Percentiles rank a stretch among this genome's conserved stretches.
These are phyloP conservation scores for Paelopatides confundens DNA, from an alignment of 53 echinoderm and acorn worm species.

Conservation along the genomic window DNA sequence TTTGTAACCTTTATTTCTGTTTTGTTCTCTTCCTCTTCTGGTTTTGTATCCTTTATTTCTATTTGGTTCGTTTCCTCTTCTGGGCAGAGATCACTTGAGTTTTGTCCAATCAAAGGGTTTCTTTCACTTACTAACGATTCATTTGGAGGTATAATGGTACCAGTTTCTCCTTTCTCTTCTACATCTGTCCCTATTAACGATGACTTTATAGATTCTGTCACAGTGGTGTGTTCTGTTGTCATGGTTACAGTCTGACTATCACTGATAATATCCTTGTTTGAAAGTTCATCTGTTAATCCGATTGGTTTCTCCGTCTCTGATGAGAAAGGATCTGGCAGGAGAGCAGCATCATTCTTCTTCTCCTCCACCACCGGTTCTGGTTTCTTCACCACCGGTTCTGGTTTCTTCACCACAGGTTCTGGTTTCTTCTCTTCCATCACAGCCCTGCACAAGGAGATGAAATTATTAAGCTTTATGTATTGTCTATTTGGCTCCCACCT, in stretches of 20 bases:
- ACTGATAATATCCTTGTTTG: neutral
- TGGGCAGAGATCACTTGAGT: too few species aligned
- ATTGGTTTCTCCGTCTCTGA: neutral
- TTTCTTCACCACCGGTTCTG: neutral
- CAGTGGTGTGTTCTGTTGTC: neutral
- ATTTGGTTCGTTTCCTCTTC: too few species aligned
- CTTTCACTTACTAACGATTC: neutral
- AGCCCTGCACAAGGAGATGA: neutral
- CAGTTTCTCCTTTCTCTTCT: neutral
- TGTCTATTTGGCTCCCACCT: too few species aligned
- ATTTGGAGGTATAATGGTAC: neutral
- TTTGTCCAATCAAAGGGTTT: neutral
- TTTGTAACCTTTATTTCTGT: too few species aligned
- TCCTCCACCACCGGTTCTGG: neutral
- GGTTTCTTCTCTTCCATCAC: neutral
- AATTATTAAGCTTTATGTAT: too few species aligned
- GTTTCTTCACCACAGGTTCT: neutral
- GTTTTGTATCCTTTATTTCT: too few species aligned
- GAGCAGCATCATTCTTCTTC: neutral
- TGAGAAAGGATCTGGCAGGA: conserved; percentile 21
- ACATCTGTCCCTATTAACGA: neutral
- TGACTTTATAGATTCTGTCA: neutral
- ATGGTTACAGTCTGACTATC: neutral
- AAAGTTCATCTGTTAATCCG: neutral
- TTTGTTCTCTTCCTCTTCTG: neutral